Conservation (phyloP, 1,140 invertebrate species). For the Cecropterus lyciades region DNA sequence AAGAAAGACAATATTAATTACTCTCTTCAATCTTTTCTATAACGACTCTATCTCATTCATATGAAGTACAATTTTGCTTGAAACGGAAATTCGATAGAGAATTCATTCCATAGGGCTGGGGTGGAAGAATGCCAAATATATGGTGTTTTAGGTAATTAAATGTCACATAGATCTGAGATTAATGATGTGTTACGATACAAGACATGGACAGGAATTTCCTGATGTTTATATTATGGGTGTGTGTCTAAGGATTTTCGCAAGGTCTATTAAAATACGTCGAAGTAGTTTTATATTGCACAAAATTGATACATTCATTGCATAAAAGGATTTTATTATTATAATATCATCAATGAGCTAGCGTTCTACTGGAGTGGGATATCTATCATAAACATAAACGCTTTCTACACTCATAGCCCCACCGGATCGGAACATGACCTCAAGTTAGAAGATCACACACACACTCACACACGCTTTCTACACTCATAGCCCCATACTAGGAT, state of each 20-base stretch:
- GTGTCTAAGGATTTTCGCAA: background rate
- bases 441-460: too few relatives aligned
- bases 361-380: too few relatives aligned
- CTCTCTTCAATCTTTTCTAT: constrained; percentile 38
- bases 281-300: background rate
- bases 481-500: too few relatives aligned
- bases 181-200: constrained; percentile 78
- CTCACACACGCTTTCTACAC: too few relatives aligned
- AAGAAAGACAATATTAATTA: constrained; percentile 81
- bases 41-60: constrained; percentile 30
- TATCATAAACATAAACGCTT: too few relatives aligned
- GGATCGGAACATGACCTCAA: too few relatives aligned
- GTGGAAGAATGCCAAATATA: constrained; percentile 81
- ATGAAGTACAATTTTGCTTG: constrained; percentile 42
- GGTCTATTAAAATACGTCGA: background rate
- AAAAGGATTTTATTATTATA: too few relatives aligned
- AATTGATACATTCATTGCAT: background rate
- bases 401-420: too few relatives aligned
- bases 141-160: constrained; percentile 84
- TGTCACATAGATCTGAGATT: constrained; percentile 82
- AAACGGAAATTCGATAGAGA: constrained; percentile 35
- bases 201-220: constrained; percentile 34
- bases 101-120: constrained; percentile 58
- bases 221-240: constrained; percentile 31
- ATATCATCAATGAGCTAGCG: too few relatives aligned